Evolutionary conservation across 2,797 vertebrate species (phyloP).

Genomic region (Synaphobranchus kaupii): DNA sequence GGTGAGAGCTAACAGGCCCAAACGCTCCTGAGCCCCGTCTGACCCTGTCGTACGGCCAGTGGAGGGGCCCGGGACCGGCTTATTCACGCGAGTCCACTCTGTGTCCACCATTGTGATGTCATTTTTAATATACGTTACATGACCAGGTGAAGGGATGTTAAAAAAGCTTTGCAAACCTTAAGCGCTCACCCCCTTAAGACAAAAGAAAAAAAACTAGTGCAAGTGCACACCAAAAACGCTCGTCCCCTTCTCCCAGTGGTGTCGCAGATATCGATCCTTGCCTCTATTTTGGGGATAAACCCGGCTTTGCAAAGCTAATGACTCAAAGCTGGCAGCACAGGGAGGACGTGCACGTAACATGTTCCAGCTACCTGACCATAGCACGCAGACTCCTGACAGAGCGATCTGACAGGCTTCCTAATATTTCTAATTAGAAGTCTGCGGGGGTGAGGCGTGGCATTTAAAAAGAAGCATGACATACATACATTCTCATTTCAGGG

Average conservation of each 20-base stretch:
- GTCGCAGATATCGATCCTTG: neutral
- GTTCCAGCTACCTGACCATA: neutral
- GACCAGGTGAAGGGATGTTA: neutral
- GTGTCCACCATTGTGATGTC: no score
- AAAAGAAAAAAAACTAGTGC: neutral
- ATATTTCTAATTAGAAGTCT: slow-evolving; percentile 33
- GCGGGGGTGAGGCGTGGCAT: neutral
- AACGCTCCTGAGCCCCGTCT: no score
- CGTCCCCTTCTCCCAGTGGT: neutral
- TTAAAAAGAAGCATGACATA: neutral
- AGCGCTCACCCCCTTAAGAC: neutral
- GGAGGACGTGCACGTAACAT: neutral
- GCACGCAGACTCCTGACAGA: neutral
- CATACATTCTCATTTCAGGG: slow-evolving; percentile 13
- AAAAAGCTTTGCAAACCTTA: neutral
- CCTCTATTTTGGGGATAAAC: slow-evolving; percentile 30
- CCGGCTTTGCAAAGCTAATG: slow-evolving; percentile 5
- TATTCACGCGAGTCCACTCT: no score
- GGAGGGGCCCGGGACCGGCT: no score
- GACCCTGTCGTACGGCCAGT: no score
- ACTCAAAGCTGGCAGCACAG: neutral
- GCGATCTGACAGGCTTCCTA: neutral
- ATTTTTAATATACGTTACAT: neutral
- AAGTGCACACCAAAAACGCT: neutral
- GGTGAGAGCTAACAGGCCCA: no score